phyloP scores from a whole-genome alignment of 92 coral and sea anemone genomes.

The Heliopora coerulea region DNA sequence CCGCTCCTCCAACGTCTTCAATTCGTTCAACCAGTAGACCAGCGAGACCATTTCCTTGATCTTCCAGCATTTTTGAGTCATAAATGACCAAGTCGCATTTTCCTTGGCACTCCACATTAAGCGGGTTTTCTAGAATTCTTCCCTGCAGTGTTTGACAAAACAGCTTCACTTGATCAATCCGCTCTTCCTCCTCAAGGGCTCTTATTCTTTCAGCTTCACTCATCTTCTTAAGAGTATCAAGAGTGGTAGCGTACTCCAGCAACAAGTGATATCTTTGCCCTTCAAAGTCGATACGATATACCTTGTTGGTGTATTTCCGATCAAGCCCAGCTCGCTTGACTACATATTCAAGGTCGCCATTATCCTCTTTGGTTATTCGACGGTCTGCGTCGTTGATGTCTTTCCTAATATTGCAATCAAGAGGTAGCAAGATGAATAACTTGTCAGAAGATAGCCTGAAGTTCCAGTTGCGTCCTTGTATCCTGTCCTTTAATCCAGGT shows the following conservation, averaged over 20 bases:
- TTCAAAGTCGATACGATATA: neutral
- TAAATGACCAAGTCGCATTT: neutral
- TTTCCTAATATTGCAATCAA: neutral
- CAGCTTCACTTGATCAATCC: neutral
- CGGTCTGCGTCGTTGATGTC: neutral
- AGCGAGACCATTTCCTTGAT: neutral
- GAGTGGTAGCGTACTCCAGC: neutral
- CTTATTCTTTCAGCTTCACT: neutral
- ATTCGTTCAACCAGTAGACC: neutral
- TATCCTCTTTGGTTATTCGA: neutral
- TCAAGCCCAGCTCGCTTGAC: neutral
- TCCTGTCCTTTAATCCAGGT: neutral
- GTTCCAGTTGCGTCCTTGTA: neutral
- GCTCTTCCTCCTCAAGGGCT: neutral
- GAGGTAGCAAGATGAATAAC: neutral
- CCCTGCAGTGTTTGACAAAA: neutral
- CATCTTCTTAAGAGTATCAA: neutral
- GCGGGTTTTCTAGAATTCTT: neutral
- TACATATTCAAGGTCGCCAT: neutral
- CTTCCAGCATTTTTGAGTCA: neutral
- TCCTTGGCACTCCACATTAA: neutral
- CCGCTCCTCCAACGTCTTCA: no score
- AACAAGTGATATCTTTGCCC: neutral
- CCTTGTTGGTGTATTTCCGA: neutral
- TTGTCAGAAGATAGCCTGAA: neutral